A percentile compares a stretch with the other conserved stretches of the same genome.
These are phyloP conservation scores for Apaloderma vittatum DNA, from an alignment of 2,113 vertebrate species.

Conservation along the genomic window DNA sequence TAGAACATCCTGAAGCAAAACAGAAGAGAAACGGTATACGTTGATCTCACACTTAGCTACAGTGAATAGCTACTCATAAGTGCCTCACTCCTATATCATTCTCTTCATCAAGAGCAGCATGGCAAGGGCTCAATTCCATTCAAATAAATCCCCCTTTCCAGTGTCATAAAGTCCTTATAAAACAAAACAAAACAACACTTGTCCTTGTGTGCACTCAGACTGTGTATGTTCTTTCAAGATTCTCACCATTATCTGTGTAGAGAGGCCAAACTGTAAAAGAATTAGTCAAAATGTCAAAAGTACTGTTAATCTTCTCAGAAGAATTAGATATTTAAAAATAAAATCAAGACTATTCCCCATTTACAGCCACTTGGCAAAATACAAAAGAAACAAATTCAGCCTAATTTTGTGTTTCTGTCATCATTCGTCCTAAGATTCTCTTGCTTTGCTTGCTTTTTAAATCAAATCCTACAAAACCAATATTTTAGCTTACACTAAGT, in stretches of 20 bases:
- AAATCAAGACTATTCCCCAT: neutral
- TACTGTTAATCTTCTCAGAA: neutral
- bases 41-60: accelerated
- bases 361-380: conserved; percentile 4
- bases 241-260: neutral
- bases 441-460: neutral
- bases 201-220: neutral
- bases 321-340: neutral
- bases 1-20: neutral
- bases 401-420: neutral
- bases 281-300: neutral
- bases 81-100: neutral
- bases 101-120: neutral
- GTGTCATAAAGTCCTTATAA: neutral
- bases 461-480: too few relatives aligned
- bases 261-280: neutral
- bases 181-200: neutral
- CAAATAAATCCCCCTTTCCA: neutral
- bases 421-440: neutral
- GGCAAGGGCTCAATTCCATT: neutral
- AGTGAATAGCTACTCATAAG: neutral
- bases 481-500: neutral
- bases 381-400: neutral
- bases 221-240: neutral
- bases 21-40: neutral